Evolutionary conservation across 2,797 vertebrate species (phyloP), one percentile per base, ranked within the genome.

Genomic region (Sebastolobus alascanus): DNA sequence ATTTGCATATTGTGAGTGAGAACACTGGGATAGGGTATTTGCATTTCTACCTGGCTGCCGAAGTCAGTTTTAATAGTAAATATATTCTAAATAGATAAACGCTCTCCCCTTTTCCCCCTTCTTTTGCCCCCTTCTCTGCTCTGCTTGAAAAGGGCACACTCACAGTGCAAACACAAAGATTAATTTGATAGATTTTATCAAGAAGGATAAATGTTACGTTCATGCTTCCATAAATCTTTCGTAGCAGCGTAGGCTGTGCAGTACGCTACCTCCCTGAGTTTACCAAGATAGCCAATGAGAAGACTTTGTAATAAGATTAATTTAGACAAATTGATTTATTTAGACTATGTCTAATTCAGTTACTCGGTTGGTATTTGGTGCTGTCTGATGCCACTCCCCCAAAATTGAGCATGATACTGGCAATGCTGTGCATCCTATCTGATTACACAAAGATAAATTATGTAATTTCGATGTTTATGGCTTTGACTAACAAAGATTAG

Each of bases 331-430:
- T 78, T 84, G 67, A 85, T 90, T 85, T 68, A 75, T 85, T 86
- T 80, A 70, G 80, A 77, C 66, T 56, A 9, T 29, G 55, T 82
- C 65, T 90, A 90, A 90, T 92, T 88, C 68, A 83, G 50, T 92
- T 89, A 87, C 72, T 80, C 1, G 0, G 37, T 29, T 75, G 63
- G 69, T 65, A 82, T 87, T 91, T 74, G 55, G 55, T 80, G 68
- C 63, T 66, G 72, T 72, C 63, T 78, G 54, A 85, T 85, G 77
- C 78, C 4, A 73, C 68, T 75, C 58, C 68, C 33, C 73, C 66
- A 31, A 71, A 84, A 80, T 74, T 81, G 73, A 81, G 59, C 75
- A 72, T 71, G 67, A 70, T 72, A 65, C 54, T 52, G 52, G 50
- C 18, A 59, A 27, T 59, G 25, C 31, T 79, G 70, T 66, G 56